Conservation (phyloP, 2,797 vertebrate species). For the Typhlichthys eigenmanni region DNA sequence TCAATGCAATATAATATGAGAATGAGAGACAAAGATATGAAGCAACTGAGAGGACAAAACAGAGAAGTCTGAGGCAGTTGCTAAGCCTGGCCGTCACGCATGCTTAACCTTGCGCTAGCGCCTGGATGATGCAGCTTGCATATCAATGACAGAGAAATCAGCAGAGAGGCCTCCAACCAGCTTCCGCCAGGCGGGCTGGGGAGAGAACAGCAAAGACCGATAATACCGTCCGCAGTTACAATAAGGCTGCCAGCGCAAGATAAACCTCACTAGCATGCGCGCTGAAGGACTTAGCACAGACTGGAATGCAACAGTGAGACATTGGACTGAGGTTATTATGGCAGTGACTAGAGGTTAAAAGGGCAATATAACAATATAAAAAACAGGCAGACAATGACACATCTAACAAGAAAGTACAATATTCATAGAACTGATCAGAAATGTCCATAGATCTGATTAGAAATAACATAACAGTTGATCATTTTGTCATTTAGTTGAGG, state of each 20-base stretch:
- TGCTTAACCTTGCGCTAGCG: slow-evolving; percentile 81
- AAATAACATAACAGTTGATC: too few relatives aligned
- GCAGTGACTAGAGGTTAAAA: not conserved
- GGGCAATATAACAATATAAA: not conserved
- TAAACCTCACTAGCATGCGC: slow-evolving; percentile 7
- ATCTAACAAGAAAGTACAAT: too few relatives aligned
- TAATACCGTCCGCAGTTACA: slow-evolving; percentile 40
- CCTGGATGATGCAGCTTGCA: slow-evolving; percentile 73
- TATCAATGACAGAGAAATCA: slow-evolving; percentile 79
- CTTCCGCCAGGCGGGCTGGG: slow-evolving; percentile 40
- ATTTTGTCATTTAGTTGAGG: too few relatives aligned
- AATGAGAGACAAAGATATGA: slow-evolving; percentile 17
- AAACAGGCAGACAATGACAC: not conserved
- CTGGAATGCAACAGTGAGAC: slow-evolving; percentile 7
- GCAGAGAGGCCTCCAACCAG: slow-evolving; percentile 68
- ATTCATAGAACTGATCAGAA: too few relatives aligned
- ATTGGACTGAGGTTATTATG: not conserved
- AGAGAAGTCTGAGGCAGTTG: slow-evolving; percentile 66
- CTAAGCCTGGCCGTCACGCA: slow-evolving; percentile 75
- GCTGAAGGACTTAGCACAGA: not conserved
- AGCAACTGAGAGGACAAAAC: slow-evolving; percentile 13
- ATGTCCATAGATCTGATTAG: too few relatives aligned
- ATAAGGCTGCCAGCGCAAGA: slow-evolving; percentile 23
- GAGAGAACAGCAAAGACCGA: slow-evolving; percentile 20
- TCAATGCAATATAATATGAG: slow-evolving; percentile 8